Evolutionary conservation across 1,140 invertebrate genomes (phyloP), one percentile per base, ranked within the genome.

Genomic region (Eueides isabella): DNA sequence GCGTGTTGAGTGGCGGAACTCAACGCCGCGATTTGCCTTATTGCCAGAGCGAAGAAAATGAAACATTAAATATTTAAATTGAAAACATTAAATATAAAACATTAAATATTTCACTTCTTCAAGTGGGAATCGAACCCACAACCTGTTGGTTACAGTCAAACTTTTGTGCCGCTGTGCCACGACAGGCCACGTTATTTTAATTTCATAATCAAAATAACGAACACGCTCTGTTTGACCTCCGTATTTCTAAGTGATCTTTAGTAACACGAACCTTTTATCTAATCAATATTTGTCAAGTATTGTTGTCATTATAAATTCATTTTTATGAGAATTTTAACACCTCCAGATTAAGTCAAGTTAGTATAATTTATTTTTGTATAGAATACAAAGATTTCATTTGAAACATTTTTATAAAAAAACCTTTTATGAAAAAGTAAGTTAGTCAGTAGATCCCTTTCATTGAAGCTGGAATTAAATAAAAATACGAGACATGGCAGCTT

Each of bases 201-300:
- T 55, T 19, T 0, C 2, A 26, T 14, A 55, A 26, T 55, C 48
- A 55, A 14, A 55, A 3, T 26, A 12, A n/a, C 4, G 19, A 68
- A 16, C 67, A 68, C 26, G 48, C 67, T 68, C 12, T 68, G 30
- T 55, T n/a, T 55, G 44, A 55, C 38, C 41, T 68, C 1, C 1
- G 31, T 30, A 19, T 23, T 44, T 28, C 41, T n/a, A 41, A 23
- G 19, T 67, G 29, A 68, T 29, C 67, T 61, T 61, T 68, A 31
- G 44, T 31, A 55, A 31, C 44, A n/a, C 31, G 67, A 68, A 68
- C 55, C 29, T 70, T 26, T 70, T 70, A 70, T 70, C 67, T 70
- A 62, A 70, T 70, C 67, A 38, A 35, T 70, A 35, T 48, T 63
- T 1, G 16, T 30, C 26, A 33, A 38, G 9, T 28, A 62, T 6